phyloP scores from a whole-genome alignment of 2,113 vertebrate genomes.

The Otis tarda region DNA sequence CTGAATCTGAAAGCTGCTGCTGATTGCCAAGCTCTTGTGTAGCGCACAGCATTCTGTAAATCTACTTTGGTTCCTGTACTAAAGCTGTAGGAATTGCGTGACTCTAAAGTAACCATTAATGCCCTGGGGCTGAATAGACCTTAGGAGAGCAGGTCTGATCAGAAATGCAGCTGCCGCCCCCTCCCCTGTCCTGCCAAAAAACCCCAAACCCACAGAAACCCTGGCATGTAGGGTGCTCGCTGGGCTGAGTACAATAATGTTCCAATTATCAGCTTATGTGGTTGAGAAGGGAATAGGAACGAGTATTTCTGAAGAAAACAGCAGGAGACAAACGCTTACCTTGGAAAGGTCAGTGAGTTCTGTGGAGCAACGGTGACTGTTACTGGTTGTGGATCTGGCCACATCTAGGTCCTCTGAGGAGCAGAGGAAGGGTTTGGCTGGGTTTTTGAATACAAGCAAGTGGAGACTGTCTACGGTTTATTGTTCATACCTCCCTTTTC shows the following conservation, averaged over 20 bases:
- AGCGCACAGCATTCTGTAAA: background rate
- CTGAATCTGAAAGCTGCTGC: background rate
- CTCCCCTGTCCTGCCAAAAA: background rate
- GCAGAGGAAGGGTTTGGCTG: background rate
- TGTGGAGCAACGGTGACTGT: background rate
- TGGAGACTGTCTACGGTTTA: background rate
- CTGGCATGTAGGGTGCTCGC: background rate
- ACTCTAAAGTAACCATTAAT: background rate
- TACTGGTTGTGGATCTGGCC: background rate
- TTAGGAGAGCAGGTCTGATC: background rate
- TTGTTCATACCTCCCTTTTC: background rate
- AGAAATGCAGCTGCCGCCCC: background rate
- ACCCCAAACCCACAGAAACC: background rate
- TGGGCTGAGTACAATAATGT: background rate
- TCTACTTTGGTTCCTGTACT: background rate
- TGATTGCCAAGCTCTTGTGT: background rate
- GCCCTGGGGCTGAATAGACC: background rate
- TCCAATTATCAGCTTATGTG: background rate
- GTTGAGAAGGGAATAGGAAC: background rate
- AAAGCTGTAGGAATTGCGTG: background rate
- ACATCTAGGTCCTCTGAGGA: background rate
- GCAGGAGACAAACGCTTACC: background rate
- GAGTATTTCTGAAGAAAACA: background rate
- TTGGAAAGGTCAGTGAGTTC: background rate
- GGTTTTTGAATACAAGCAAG: fast-evolving